Base-by-base conservation (phyloP, 2,888 invertebrate species). In the Scaptomyza cyrtandrae region DNA sequence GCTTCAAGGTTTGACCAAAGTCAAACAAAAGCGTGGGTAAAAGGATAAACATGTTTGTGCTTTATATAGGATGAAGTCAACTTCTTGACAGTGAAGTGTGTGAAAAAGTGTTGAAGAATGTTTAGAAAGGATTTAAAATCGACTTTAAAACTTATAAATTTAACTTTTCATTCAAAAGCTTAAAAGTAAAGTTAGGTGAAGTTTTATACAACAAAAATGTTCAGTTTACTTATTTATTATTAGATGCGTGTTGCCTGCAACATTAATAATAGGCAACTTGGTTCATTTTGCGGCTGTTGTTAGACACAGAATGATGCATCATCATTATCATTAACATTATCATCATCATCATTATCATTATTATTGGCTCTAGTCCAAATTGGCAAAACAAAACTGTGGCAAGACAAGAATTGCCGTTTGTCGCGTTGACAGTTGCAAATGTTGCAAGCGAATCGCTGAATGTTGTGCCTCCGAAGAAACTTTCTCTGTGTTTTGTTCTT, bases 381-480 rank as follows among this genome's bases (percentile, higher is more conserved):
- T 87, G 83, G 84, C 75, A 86, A 44, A 11, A 83, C 66, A 77
- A 78, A 80, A 71, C 65, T 77, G 70, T 61, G 58, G 53, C 45
- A 41, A 37, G 29, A 33, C 33, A 54, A 57, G 61, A 66, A 77
- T 74, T 81, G 70, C 71, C 45, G 71, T 68, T 68, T 84, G 87
- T 81, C 65, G 71, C 71, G 85, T 78, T 88, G 89, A 88, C 89
- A 84, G 84, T 88, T 86, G 83, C 75, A 84, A 83, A 84, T 88
- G 84, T 80, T 71, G 87, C 85, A 80, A 57, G 60, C 24, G 59
- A 62, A 56, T 66, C 44, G 63, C 44, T 33, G 44, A 52, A 55
- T 62, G 44, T 33, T 62, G 43, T 35, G 31, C 14, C n/a, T 14
- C 35, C 31, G 33, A 48, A 19, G 33, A 48, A 48, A 49, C 53